phyloP scores from a whole-genome alignment of 1,140 invertebrate genomes.

The Himalopsyche phryganea region DNA sequence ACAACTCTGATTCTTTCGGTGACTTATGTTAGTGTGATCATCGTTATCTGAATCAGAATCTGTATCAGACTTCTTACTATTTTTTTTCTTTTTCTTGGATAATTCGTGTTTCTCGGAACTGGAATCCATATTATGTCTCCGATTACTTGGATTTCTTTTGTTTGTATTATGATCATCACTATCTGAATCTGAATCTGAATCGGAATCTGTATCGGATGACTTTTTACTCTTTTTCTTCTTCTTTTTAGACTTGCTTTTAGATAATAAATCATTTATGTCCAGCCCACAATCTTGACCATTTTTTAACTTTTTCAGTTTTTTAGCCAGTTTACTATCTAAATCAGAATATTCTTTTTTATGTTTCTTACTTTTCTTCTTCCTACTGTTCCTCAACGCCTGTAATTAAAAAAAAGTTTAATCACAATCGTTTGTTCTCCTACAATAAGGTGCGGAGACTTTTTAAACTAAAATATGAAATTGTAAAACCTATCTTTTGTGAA shows the following conservation, averaged over 20 bases:
- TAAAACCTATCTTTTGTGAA: no score
- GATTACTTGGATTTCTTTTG: slow-evolving; percentile 2
- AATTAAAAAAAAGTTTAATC: no score
- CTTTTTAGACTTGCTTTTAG: slow-evolving; percentile 29
- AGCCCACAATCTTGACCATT: slow-evolving; percentile 43
- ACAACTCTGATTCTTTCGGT: neutral
- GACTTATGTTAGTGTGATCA: slow-evolving; percentile 6
- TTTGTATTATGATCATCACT: slow-evolving; percentile 31
- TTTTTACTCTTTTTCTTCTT: slow-evolving; percentile 43
- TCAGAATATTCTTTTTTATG: slow-evolving; percentile 51
- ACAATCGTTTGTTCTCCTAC: no score
- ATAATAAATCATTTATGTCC: slow-evolving; percentile 25
- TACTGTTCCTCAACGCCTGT: neutral
- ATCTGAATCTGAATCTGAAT: no score
- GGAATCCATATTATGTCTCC: neutral
- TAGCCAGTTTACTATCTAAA: slow-evolving; percentile 53
- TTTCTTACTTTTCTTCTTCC: slow-evolving; percentile 55
- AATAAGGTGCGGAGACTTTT: no score
- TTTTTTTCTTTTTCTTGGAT: slow-evolving; percentile 43
- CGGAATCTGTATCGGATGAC: slow-evolving; percentile 45
- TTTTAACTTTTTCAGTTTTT: slow-evolving; percentile 53
- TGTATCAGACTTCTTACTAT: slow-evolving; percentile 37
- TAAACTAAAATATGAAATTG: no score
- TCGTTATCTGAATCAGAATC: slow-evolving; percentile 35
- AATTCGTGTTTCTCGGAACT: slow-evolving; percentile 48